phyloP scores from a whole-genome alignment of 2,113 vertebrate genomes.

The Catharus bicknelli region DNA sequence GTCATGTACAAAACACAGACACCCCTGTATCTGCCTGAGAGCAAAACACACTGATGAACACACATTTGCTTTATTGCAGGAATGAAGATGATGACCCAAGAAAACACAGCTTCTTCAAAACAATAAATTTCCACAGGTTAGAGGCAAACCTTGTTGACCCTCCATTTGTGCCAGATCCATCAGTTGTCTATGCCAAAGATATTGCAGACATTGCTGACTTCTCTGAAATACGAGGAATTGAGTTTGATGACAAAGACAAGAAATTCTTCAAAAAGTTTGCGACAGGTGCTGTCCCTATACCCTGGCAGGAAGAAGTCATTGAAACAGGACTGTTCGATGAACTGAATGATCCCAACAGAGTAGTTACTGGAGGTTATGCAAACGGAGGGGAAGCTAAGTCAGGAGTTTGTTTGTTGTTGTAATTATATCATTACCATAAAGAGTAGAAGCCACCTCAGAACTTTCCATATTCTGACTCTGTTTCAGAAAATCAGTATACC shows the following conservation, averaged over 20 bases:
- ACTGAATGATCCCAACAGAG: slow-evolving; percentile 82
- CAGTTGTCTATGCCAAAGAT: slow-evolving; percentile 92
- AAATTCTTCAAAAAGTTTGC: slow-evolving; percentile 90
- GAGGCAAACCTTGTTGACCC: slow-evolving; percentile 87
- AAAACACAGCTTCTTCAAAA: slow-evolving; percentile 89
- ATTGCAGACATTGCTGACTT: slow-evolving; percentile 89
- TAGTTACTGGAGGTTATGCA: slow-evolving; percentile 50
- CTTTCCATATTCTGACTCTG: not conserved
- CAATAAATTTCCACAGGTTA: slow-evolving; percentile 87
- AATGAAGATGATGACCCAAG: slow-evolving; percentile 82
- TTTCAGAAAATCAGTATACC: not conserved
- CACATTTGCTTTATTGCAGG: slow-evolving; percentile 71
- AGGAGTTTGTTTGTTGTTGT: slow-evolving; percentile 82
- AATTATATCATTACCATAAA: slow-evolving; percentile 37
- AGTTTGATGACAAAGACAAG: slow-evolving; percentile 87
- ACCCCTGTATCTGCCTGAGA: not conserved
- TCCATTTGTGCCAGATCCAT: slow-evolving; percentile 89
- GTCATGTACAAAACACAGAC: not conserved
- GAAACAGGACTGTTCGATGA: slow-evolving; percentile 88
- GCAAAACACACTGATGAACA: not conserved
- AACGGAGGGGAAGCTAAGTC: slow-evolving; percentile 74
- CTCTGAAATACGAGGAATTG: slow-evolving; percentile 87
- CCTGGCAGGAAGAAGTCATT: slow-evolving; percentile 91
- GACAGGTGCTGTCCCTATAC: slow-evolving; percentile 82
- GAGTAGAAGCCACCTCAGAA: slow-evolving; percentile 5